Evolutionary conservation across 2,113 vertebrate species (phyloP), one percentile per base, ranked within the genome.

Genomic region (Equus przewalskii): DNA sequence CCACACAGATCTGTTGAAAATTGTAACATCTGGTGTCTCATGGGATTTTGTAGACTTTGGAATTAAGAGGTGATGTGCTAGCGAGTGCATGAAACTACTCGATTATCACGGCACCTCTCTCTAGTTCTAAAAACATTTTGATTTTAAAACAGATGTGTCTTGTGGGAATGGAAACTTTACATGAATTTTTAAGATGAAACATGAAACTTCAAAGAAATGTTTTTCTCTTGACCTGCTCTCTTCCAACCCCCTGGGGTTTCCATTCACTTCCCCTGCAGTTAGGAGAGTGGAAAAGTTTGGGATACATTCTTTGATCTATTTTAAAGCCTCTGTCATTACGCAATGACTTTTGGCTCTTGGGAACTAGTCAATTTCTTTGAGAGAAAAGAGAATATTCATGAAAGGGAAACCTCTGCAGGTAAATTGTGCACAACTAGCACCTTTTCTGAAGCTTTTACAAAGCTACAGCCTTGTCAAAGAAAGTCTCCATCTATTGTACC

Each of bases 261-360:
- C 36, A 56, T 69, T 65, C 46, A 10, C 12, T 58, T 70, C 46
- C 88, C 89, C 46, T 28, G 70, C 69, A 41, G 49, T 65, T 65
- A 78, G 36, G 41, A 86, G 41, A 94, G 36, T 75, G 73, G 95
- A 82, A 94, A 97, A 95, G 21, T 94, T 92, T 72, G 51, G 46
- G 46, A 65, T 82, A 36, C 28, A 56, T 12, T 75, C 91, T 93
- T 93, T 96, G 89, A 96, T 96, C 91, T 96, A 96, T 93, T 96
- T 97, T 94, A 65, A 96, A 85, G 33, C 65, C 44, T 89, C 58
- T 72, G 64, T 58, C 51, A 24, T 75, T 46, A 70, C 4, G 12
- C 51, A 84, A 70, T 64, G 69, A 64, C 81, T 70, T 81, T 51
- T 84, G 70, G 36, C 80, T 90, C 64, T 70, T 46, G 78, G 58